These are phyloP conservation scores for Zaprionus ornatus DNA, from an alignment of 1,140 invertebrate species.

Conservation along the genomic window DNA sequence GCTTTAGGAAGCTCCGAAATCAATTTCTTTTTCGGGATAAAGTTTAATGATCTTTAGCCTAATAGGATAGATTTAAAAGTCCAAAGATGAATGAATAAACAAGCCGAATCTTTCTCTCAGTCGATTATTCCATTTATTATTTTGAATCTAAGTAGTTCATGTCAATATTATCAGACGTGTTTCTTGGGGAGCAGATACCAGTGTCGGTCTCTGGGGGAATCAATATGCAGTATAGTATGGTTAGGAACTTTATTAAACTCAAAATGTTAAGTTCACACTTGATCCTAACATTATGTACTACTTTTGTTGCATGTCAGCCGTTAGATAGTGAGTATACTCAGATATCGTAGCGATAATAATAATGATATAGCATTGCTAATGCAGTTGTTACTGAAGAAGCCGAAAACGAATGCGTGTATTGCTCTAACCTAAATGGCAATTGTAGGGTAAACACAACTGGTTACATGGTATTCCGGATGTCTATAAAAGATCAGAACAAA, in stretches of 20 bases:
- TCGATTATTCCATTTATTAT: too few species aligned
- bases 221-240: not conserved
- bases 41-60: not conserved
- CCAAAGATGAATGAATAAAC: not conserved
- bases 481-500: not conserved
- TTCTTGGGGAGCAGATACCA: not conserved
- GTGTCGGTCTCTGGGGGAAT: not conserved
- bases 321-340: not conserved
- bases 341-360: not conserved
- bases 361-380: not conserved
- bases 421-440: not conserved
- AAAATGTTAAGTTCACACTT: not conserved
- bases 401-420: not conserved
- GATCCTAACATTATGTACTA: not conserved
- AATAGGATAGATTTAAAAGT: not conserved
- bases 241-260: not conserved
- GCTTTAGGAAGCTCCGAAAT: slow-evolving; percentile 9
- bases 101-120: not conserved
- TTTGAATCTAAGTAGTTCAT: not conserved
- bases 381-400: not conserved
- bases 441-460: not conserved
- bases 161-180: not conserved
- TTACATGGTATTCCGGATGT: not conserved
- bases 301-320: not conserved
- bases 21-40: not conserved